Evolutionary conservation across 2,113 vertebrate species (phyloP).

Genomic region (Podocnemis expansa): DNA sequence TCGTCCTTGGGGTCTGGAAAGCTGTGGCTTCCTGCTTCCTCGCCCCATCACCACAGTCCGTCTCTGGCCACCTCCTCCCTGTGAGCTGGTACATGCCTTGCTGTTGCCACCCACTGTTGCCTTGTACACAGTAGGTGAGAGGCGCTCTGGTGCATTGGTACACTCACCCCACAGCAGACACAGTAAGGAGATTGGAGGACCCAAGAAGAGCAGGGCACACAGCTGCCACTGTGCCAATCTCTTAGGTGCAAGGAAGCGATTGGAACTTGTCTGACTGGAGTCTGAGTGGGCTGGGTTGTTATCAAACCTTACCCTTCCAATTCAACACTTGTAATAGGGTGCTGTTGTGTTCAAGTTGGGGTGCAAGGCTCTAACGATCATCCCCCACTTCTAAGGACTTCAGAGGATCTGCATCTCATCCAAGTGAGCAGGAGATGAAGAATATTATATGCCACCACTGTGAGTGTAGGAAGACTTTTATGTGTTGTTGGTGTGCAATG

Average conservation of each 20-base stretch:
- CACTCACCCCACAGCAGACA: background rate
- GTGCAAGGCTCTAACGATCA: background rate
- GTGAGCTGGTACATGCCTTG: background rate
- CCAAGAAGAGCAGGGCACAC: too few species aligned
- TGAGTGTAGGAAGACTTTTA: background rate
- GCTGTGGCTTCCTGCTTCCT: background rate
- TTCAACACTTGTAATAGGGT: background rate
- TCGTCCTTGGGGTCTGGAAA: background rate
- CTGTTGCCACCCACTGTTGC: too few species aligned
- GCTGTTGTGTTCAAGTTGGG: background rate
- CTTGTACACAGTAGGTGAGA: background rate
- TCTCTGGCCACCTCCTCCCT: background rate
- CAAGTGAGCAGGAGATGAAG: background rate
- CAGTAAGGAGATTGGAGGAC: background rate
- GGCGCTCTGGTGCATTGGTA: background rate
- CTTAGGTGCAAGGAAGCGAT: background rate
- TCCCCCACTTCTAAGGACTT: background rate
- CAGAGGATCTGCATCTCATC: fast-evolving
- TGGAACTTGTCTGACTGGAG: background rate
- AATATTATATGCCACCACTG: background rate
- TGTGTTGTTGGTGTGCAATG: background rate
- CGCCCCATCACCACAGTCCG: background rate
- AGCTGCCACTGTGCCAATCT: background rate
- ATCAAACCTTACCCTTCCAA: background rate
- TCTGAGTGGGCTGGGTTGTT: background rate